Evolutionary conservation across 2,888 invertebrate species (phyloP).

Genomic region (Erynnis tages): DNA sequence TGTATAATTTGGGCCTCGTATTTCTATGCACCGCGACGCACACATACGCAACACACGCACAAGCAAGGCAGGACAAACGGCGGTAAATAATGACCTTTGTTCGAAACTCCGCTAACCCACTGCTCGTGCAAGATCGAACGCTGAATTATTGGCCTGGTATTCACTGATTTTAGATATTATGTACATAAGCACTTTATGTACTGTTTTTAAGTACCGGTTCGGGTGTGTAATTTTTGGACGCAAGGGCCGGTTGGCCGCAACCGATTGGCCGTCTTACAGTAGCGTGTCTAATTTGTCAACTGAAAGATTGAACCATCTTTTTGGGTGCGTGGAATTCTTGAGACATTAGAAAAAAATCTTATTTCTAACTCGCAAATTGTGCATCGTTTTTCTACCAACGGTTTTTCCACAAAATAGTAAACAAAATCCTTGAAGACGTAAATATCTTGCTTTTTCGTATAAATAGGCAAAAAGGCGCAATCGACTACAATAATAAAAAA

Average conservation of each 20-base stretch:
- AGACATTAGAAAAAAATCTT: neutral
- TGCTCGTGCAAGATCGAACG: conserved; percentile 24
- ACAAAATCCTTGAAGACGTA: too few species aligned
- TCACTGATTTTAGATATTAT: conserved; percentile 21
- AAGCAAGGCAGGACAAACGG: conserved; percentile 17
- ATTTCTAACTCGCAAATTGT: neutral
- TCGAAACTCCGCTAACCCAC: conserved; percentile 26
- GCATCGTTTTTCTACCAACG: too few species aligned
- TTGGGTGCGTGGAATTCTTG: neutral
- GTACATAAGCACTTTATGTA: neutral
- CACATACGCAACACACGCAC: conserved; percentile 5
- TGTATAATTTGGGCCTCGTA: conserved; percentile 21
- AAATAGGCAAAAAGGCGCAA: too few species aligned
- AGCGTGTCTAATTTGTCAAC: too few species aligned
- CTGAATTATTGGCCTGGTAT: conserved; percentile 14
- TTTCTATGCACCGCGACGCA: conserved; percentile 8
- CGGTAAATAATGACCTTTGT: conserved; percentile 27
- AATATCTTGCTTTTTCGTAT: too few species aligned
- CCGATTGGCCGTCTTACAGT: too few species aligned
- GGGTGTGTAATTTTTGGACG: too few species aligned
- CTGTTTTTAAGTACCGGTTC: neutral
- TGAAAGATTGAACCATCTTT: neutral
- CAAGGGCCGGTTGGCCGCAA: too few species aligned
- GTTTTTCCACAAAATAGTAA: too few species aligned
- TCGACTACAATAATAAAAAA: too few species aligned